phyloP scores from a whole-genome alignment of 2,797 vertebrate genomes.

The Neosalanx taihuensis region DNA sequence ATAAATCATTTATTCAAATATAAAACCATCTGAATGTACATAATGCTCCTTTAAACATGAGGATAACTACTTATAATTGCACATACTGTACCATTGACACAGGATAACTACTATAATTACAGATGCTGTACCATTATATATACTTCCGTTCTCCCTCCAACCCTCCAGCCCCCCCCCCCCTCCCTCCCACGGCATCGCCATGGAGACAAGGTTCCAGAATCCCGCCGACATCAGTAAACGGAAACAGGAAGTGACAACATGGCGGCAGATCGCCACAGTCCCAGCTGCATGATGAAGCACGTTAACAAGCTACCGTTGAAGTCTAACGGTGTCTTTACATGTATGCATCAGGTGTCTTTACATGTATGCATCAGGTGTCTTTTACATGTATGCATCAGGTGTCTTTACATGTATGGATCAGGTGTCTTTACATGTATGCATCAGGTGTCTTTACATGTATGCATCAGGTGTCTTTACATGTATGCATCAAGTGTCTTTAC shows the following conservation, averaged over 20 bases:
- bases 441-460: too few relatives aligned
- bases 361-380: too few relatives aligned
- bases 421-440: too few relatives aligned
- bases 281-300: too few relatives aligned
- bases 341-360: too few relatives aligned
- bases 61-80: slow-evolving; percentile 68
- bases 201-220: slow-evolving; percentile 38
- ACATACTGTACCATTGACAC: slow-evolving; percentile 64
- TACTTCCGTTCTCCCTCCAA: slow-evolving; percentile 46
- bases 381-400: too few relatives aligned
- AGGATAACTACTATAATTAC: slow-evolving; percentile 68
- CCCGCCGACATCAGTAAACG: slow-evolving; percentile 41
- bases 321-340: too few relatives aligned
- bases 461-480: too few relatives aligned
- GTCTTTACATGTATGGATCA: too few relatives aligned
- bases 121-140: slow-evolving; percentile 66
- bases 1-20: slow-evolving; percentile 98
- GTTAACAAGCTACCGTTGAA: too few relatives aligned
- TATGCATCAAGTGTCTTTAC: too few relatives aligned
- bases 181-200: slow-evolving; percentile 57
- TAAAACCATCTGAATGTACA: slow-evolving; percentile 98
- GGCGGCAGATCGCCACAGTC: slow-evolving; percentile 87
- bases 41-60: slow-evolving; percentile 67
- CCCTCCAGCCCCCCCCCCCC: slow-evolving; percentile 26
- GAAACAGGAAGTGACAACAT: slow-evolving; percentile 82